phyloP scores from a whole-genome alignment of 2,113 vertebrate genomes.

The cat (Felis catus) region F.catus_Fca126_mat1.0 CM031424.1:36654501-36655000 shows the following conservation, averaged over 20 bases:
- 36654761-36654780: background rate
- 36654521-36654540: background rate
- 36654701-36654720: background rate
- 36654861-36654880: background rate
- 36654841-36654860: background rate
- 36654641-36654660: background rate
- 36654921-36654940: background rate
- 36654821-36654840: background rate
- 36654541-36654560: background rate
- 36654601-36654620: background rate
- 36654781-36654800: background rate
- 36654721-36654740: background rate
- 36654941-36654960: background rate
- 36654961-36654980: background rate
- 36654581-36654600: background rate
- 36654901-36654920: background rate
- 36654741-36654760: background rate
- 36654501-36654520: background rate
- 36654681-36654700: background rate
- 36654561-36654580: conserved; percentile 9
- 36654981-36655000: background rate
- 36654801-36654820: background rate
- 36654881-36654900: background rate
- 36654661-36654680: background rate
- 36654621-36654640: background rate